Percentiles rank a stretch among this genome's conserved stretches.
phyloP scores from a whole-genome alignment of 2,113 vertebrate genomes.

The Neoarius graeffei region DNA sequence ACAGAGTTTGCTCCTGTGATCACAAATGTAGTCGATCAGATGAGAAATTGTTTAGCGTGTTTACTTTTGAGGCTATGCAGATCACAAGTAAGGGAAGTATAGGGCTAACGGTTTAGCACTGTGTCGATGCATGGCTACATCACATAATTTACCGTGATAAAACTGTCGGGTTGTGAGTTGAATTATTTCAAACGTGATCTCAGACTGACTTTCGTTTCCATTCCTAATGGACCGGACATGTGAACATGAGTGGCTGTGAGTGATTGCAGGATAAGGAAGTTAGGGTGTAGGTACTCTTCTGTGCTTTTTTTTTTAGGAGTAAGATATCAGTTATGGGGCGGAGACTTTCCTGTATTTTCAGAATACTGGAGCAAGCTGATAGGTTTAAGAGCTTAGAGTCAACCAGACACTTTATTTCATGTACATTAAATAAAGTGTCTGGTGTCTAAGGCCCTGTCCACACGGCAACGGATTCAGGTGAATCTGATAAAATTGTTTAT shows the following conservation, averaged over 20 bases:
- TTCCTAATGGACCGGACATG: background rate
- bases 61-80: background rate
- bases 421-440: no score
- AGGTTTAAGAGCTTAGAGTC: background rate
- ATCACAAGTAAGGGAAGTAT: background rate
- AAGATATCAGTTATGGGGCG: background rate
- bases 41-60: background rate
- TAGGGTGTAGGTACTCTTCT: background rate
- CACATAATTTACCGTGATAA: background rate
- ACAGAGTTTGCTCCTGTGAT: background rate
- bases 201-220: background rate
- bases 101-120: background rate
- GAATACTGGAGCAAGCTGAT: background rate
- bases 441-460: no score
- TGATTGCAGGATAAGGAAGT: slow-evolving; percentile 1
- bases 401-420: background rate
- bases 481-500: no score
- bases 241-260: background rate
- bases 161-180: background rate
- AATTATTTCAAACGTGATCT: background rate
- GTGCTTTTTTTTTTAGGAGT: background rate
- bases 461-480: no score
- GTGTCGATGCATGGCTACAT: background rate
- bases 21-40: background rate
- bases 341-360: slow-evolving; percentile 5